These are phyloP conservation scores for Drosophila neutralis DNA, from an alignment of 2,888 invertebrate species.

Conservation along the genomic window DNA sequence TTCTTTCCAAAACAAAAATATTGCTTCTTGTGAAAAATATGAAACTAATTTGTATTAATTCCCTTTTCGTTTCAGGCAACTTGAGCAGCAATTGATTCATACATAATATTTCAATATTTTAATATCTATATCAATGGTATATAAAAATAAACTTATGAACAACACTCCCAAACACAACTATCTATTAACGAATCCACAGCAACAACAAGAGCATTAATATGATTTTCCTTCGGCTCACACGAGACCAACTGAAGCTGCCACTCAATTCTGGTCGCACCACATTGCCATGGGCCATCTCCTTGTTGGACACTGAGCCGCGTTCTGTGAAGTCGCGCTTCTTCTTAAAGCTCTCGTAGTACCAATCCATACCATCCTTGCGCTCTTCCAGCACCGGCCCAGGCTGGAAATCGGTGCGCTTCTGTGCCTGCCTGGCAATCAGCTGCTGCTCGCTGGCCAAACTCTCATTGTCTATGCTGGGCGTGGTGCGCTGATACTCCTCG, in stretches of 20 bases:
- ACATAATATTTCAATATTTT: constrained; percentile 35
- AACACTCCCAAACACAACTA: constrained; percentile 42
- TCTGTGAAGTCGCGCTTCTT: constrained; percentile 71
- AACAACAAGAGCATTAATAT: constrained; percentile 36
- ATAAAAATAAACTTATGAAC: constrained; percentile 59
- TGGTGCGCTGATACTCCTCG: constrained; percentile 83
- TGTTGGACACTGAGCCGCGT: constrained; percentile 34
- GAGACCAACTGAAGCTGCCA: constrained; percentile 20
- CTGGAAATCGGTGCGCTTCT: constrained; percentile 61
- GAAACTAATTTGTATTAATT: constrained; percentile 24
- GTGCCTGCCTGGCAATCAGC: constrained; percentile 66
- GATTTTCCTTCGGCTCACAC: constrained; percentile 25
- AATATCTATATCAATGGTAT: constrained; percentile 27
- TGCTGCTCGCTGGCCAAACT: constrained; percentile 61
- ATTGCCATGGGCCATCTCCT: constrained; percentile 42
- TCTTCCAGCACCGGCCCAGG: constrained; percentile 78
- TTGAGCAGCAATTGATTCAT: background rate
- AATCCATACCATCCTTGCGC: constrained; percentile 88
- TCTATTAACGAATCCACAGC: constrained; percentile 42
- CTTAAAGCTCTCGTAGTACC: constrained; percentile 94
- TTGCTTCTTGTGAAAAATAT: background rate
- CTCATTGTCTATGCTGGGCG: constrained; percentile 70
- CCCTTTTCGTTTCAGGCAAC: background rate
- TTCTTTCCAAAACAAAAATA: background rate
- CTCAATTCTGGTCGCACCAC: constrained; percentile 25